Conservation (phyloP, 2,888 invertebrate genomes). For the Tyria jacobaeae region DNA sequence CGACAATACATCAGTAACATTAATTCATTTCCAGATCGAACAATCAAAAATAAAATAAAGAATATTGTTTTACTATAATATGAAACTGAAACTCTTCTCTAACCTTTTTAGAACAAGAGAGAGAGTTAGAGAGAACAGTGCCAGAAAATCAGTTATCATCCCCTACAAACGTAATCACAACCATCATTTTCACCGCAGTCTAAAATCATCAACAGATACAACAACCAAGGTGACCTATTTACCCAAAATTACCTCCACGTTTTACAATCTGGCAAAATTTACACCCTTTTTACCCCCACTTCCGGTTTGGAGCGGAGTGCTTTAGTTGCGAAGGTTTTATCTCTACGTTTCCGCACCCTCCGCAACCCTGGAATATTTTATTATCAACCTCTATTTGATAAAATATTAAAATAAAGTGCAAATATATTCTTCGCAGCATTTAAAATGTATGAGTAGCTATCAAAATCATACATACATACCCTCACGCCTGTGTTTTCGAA, state of each 20-base stretch:
- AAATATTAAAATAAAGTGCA: neutral
- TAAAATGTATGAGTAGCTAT: no score
- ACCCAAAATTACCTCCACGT: conserved; percentile 3
- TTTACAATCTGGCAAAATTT: conserved; percentile 18
- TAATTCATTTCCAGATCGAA: no score
- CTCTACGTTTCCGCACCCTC: conserved; percentile 21
- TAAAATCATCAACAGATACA: neutral
- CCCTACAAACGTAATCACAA: no score
- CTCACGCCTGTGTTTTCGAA: no score
- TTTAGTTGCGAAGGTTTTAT: conserved; percentile 21
- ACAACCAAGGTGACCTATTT: conserved; percentile 13
- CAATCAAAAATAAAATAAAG: no score
- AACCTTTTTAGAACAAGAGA: no score
- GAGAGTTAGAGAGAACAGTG: neutral
- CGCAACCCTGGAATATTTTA: conserved; percentile 9
- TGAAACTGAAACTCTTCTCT: no score
- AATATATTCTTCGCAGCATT: neutral
- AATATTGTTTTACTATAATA: no score
- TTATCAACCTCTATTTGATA: conserved; percentile 1
- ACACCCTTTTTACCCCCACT: neutral
- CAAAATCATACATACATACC: no score
- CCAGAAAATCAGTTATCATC: no score
- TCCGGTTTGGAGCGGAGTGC: conserved; percentile 18
- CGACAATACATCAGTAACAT: no score
- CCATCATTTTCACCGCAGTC: no score